phyloP scores from a whole-genome alignment of 37 sponge, comb jelly and placozoan genomes.

The Geodia barretti region DNA sequence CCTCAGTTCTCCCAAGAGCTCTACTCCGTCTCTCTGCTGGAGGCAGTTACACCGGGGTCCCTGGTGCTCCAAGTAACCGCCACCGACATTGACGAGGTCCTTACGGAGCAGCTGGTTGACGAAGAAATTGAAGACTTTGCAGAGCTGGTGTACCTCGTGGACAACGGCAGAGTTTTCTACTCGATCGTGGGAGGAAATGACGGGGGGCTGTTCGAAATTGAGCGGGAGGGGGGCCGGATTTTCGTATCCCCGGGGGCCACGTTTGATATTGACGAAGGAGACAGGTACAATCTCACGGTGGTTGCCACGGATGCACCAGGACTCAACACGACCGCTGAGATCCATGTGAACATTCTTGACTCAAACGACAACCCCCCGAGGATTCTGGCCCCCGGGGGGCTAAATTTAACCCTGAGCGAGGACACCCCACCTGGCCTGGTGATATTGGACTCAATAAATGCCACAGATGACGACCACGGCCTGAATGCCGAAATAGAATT shows the following conservation, averaged over 20 bases:
- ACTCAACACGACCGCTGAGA: slow-evolving; percentile 18
- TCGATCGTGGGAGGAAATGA: slow-evolving; percentile 53
- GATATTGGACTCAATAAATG: slow-evolving; percentile 62
- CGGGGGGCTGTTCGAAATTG: slow-evolving; percentile 47
- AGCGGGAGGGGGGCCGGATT: slow-evolving; percentile 52
- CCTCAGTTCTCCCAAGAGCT: slow-evolving; percentile 39
- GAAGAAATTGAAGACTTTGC: slow-evolving; percentile 8
- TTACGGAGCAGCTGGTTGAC: neutral
- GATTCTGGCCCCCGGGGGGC: slow-evolving; percentile 40
- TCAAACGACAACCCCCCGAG: slow-evolving; percentile 77
- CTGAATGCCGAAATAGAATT: slow-evolving; percentile 59
- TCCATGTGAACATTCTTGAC: slow-evolving; percentile 50
- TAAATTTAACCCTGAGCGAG: slow-evolving; percentile 44
- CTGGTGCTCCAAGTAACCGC: slow-evolving; percentile 46
- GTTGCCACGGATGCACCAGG: slow-evolving; percentile 67
- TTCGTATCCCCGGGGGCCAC: slow-evolving; percentile 15
- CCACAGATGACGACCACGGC: slow-evolving; percentile 71
- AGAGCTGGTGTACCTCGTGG: slow-evolving; percentile 37
- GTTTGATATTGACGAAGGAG: slow-evolving; percentile 50
- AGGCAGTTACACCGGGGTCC: slow-evolving; percentile 21
- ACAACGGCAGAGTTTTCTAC: slow-evolving; percentile 62
- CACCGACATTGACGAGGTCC: slow-evolving; percentile 53
- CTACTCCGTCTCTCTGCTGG: slow-evolving; percentile 24
- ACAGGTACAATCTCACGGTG: slow-evolving; percentile 64
- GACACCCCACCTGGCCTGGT: slow-evolving; percentile 52